These are phyloP conservation scores for Branchinecta lynchi DNA, from an alignment of 1,140 invertebrate genomes.

Conservation along the genomic window DNA sequence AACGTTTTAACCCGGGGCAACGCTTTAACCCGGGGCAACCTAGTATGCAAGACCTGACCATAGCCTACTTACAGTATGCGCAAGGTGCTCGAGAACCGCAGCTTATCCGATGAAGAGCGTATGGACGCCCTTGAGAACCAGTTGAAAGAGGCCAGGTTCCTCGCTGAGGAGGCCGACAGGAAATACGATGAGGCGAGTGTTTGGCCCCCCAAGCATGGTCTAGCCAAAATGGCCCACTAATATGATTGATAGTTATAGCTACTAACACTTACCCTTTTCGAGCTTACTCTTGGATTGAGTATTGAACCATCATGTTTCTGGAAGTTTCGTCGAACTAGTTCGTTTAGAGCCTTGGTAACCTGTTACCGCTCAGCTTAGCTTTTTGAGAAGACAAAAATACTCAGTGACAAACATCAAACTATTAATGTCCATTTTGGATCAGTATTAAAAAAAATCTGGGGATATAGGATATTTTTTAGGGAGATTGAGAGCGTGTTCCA, in stretches of 20 bases:
- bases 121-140: constrained; percentile 98
- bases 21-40: no score
- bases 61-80: constrained; percentile 56
- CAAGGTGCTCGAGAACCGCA: constrained; percentile 99
- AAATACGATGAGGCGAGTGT: constrained; percentile 99
- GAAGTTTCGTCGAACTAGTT: neutral
- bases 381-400: neutral
- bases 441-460: no score
- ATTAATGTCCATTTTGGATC: no score
- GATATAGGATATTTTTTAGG: no score
- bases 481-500: no score
- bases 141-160: constrained; percentile 97
- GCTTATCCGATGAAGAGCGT: constrained; percentile 97
- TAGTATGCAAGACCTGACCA: no score
- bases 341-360: neutral
- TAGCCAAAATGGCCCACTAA: no score
- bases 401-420: no score
- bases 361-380: neutral
- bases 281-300: neutral
- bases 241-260: no score
- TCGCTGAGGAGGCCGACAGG: constrained; percentile 99
- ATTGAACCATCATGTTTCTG: constrained; percentile 6
- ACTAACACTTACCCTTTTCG: no score
- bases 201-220: constrained; percentile 13
- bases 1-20: no score